Conservation (phyloP, 2,113 vertebrate species). For the Protomyctophum bolini region DNA sequence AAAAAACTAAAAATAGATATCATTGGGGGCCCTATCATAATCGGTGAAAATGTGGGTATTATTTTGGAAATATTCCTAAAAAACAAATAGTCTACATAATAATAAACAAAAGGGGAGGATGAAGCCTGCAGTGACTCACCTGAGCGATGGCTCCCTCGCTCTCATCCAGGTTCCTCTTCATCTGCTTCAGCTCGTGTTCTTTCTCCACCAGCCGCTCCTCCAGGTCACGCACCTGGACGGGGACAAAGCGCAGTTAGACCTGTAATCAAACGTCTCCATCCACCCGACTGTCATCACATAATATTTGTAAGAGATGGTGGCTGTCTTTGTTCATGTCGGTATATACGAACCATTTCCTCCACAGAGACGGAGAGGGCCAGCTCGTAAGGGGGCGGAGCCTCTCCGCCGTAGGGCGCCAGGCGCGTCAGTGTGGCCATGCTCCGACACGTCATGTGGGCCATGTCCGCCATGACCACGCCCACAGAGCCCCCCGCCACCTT, state of each 20-base stretch:
- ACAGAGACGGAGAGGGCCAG: slow-evolving; percentile 88
- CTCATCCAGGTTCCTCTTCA: slow-evolving; percentile 90
- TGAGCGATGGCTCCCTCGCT: slow-evolving; percentile 90
- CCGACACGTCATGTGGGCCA: slow-evolving; percentile 77
- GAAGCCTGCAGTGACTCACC: slow-evolving; percentile 70
- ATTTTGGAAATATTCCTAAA: too few relatives aligned
- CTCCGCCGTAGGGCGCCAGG: slow-evolving; percentile 79
- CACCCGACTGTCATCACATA: too few relatives aligned
- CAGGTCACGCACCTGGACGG: slow-evolving; percentile 82
- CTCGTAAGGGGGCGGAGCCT: slow-evolving; percentile 89
- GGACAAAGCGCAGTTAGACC: background rate
- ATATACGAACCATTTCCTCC: slow-evolving; percentile 78
- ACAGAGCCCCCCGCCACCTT: slow-evolving; percentile 65
- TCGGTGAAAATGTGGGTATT: too few relatives aligned
- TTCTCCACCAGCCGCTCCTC: slow-evolving; percentile 89
- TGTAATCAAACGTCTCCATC: background rate
- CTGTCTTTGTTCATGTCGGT: too few relatives aligned
- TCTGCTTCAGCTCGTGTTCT: slow-evolving; percentile 88
- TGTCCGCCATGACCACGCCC: slow-evolving; percentile 68
- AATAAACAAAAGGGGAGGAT: too few relatives aligned
- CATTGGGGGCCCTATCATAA: too few relatives aligned
- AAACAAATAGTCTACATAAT: too few relatives aligned
- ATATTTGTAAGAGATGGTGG: too few relatives aligned
- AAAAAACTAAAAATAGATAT: too few relatives aligned
- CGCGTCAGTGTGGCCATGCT: slow-evolving; percentile 87